Evolutionary conservation across 2,797 vertebrate genomes (phyloP), one percentile per base, ranked within the genome.

Genomic region (Brotula barbata): DNA sequence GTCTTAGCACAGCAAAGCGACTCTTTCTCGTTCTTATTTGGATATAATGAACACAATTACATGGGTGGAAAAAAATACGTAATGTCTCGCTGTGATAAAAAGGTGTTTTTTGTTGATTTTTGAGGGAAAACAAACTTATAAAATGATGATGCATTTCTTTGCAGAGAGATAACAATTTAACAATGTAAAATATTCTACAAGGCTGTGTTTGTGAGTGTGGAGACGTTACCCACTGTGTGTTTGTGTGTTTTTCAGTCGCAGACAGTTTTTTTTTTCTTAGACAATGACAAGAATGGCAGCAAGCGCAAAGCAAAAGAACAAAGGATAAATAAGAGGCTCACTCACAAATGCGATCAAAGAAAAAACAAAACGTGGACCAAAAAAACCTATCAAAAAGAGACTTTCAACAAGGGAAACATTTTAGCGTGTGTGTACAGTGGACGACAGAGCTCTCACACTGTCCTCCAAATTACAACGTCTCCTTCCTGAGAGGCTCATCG

Each of bases 401-500:
- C 58, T 65, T 72, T 71, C 16, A 58, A 63, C 56, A 43, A 11
- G 54, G 12, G 54, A 69, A 51, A 71, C 48, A 64, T 74, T 33
- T 64, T 57, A 53, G 28, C 63, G 52, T 58, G 68, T 64, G 60
- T 52, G 39, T 25, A n/a, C n/a, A n/a, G n/a, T n/a, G 58, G 40
- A 67, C 71, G 73, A 78, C 45, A 39, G 50, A 62, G 52, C 54
- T 6, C 31, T 33, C 31, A 6, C 67, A 55, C 48, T 52, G 64
- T 74, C 31, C 31, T 33, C 31, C 9, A 33, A 33, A 78, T 87
- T 80, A 86, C 21, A 48, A 73, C 78, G 81, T 74, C 44, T 71
- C 75, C 85, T 75, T 71, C 54, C 61, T 13, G 13, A 47, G 58
- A 51, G 79, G 78, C 64, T 78, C 74, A 82, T 84, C 82, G 79